Percentiles rank a stretch among this genome's conserved stretches.
These are phyloP conservation scores for Caenorhabditis zanzibari DNA, from an alignment of 2,888 invertebrate genomes.

Conservation along the genomic window DNA sequence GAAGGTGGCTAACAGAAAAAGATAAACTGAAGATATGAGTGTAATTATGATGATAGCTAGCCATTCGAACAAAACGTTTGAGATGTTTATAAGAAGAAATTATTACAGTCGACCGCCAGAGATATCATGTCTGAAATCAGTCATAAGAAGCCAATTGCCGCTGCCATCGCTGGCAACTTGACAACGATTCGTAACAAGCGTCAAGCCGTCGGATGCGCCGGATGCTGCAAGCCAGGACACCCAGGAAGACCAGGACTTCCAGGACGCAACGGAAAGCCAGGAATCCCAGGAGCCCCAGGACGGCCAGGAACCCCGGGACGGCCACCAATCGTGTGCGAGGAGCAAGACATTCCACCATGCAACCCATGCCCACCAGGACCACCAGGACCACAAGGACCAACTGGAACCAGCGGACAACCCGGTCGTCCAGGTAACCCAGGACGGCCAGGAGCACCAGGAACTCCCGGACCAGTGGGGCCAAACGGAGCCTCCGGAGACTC, in stretches of 20 bases:
- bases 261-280: constrained; percentile 77
- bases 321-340: constrained; percentile 83
- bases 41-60: constrained; percentile 31
- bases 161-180: constrained; percentile 71
- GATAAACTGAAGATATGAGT: constrained; percentile 16
- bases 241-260: constrained; percentile 81
- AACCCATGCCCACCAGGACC: constrained; percentile 83
- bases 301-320: constrained; percentile 77
- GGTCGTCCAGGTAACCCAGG: constrained; percentile 81
- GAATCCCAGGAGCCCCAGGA: constrained; percentile 79
- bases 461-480: constrained; percentile 76
- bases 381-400: constrained; percentile 79
- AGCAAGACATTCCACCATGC: constrained; percentile 83
- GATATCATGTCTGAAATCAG: constrained; percentile 82
- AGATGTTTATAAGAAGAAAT: neutral
- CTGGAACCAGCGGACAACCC: constrained; percentile 75
- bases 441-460: constrained; percentile 77
- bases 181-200: constrained; percentile 75
- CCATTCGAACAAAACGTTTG: too few species aligned
- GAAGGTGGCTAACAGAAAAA: neutral
- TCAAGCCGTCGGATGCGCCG: constrained; percentile 79
- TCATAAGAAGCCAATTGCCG: constrained; percentile 77
- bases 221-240: constrained; percentile 82
- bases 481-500: constrained; percentile 77
- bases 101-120: constrained; percentile 75